Percentiles rank a stretch among this genome's conserved stretches.
These are phyloP conservation scores for Heteromormyrus szaboi DNA, from an alignment of 2,797 vertebrate species.

Conservation along the genomic window DNA sequence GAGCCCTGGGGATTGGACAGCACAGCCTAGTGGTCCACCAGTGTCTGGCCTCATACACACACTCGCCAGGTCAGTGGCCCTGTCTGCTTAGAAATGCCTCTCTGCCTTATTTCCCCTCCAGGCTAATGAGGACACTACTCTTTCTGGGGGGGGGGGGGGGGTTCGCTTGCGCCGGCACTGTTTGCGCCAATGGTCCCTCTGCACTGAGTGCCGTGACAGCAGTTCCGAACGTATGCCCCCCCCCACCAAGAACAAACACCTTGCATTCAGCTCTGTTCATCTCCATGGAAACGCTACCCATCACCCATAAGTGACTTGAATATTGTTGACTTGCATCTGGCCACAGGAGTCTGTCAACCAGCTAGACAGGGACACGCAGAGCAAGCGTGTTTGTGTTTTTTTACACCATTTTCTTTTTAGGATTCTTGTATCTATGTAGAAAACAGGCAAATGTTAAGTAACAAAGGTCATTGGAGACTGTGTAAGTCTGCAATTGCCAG, in stretches of 20 bases:
- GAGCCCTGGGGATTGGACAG: not conserved
- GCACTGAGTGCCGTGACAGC: not conserved
- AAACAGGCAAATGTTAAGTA: not conserved
- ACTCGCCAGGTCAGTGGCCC: not conserved
- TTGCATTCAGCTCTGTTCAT: not conserved
- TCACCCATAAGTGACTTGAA: slow-evolving; percentile 8
- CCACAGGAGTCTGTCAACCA: not conserved
- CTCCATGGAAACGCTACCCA: not conserved
- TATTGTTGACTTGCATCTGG: slow-evolving; percentile 1
- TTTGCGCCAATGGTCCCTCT: not conserved
- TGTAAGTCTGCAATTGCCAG: not conserved
- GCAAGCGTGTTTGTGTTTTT: not conserved
- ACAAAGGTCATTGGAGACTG: not conserved
- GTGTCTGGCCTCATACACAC: not conserved
- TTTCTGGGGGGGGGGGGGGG: not conserved
- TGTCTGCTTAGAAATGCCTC: not conserved
- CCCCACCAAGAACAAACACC: slow-evolving; percentile 12
- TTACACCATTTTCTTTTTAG: not conserved
- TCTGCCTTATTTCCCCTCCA: not conserved
- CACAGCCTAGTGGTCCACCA: not conserved
- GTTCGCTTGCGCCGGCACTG: not conserved
- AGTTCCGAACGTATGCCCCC: not conserved
- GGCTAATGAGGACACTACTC: not conserved
- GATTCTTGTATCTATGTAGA: not conserved
- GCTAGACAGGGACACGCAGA: not conserved